Conservation (phyloP, 2,113 vertebrate species). For the Hepsetus odoe region DNA sequence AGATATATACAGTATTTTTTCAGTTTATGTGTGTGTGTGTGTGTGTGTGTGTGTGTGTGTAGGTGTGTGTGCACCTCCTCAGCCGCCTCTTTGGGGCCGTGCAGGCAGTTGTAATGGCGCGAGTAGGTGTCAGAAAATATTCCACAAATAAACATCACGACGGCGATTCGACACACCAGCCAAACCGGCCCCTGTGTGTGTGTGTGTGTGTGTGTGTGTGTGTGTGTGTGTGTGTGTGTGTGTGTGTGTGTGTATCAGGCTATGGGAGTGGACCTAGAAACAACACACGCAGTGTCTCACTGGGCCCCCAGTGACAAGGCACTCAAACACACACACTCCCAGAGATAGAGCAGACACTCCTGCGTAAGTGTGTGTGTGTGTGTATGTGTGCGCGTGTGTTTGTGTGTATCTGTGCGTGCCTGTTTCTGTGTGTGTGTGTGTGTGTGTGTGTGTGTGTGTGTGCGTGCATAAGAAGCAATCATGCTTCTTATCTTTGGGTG, state of each 20-base stretch:
- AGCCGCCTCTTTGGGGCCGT: slow-evolving; percentile 62
- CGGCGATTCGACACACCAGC: slow-evolving; percentile 73
- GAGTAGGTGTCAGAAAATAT: slow-evolving; percentile 84
- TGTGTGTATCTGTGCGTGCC: slow-evolving; percentile 72
- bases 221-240: slow-evolving; percentile 23
- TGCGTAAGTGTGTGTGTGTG: slow-evolving; percentile 60
- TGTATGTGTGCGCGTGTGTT: slow-evolving; percentile 64
- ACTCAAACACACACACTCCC: slow-evolving; percentile 70
- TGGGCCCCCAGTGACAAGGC: slow-evolving; percentile 73
- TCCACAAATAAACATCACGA: slow-evolving; percentile 81
- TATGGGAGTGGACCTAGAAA: slow-evolving; percentile 79
- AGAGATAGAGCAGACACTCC: slow-evolving; percentile 81
- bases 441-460: slow-evolving; percentile 26
- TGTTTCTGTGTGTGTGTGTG: no score
- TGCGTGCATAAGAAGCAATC: no score
- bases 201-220: slow-evolving; percentile 10
- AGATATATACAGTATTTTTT: no score
- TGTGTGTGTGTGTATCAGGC: slow-evolving; percentile 55
- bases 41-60: slow-evolving; percentile 1
- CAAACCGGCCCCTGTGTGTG: slow-evolving; percentile 4
- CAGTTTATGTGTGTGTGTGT: slow-evolving; percentile 21
- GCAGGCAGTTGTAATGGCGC: slow-evolving; percentile 74
- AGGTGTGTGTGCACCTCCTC: slow-evolving; percentile 26
- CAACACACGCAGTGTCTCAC: slow-evolving; percentile 68
- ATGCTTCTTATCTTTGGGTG: slow-evolving; percentile 84